Conservation (phyloP, 2,113 vertebrate species). For the cattle (Bos taurus) region ARS-UCD2.0 NC_037356.1:35838501-35839000, state of each 20-base stretch:
- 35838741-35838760: not conserved
- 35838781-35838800: not conserved
- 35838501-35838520: slow-evolving; percentile 26
- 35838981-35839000: not conserved
- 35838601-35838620: not conserved
- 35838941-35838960: not conserved
- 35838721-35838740: not conserved
- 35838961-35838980: not conserved
- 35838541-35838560: slow-evolving; percentile 28
- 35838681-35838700: not conserved
- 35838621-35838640: not conserved
- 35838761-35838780: not conserved
- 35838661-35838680: not conserved
- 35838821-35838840: not conserved
- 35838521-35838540: not conserved
- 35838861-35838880: not conserved
- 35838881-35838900: not conserved
- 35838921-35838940: not conserved
- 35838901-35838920: not conserved
- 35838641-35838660: not conserved
- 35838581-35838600: not conserved
- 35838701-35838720: not conserved
- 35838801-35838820: not conserved
- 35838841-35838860: not conserved
- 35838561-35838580: slow-evolving; percentile 9